Evolutionary conservation across 2,797 vertebrate genomes (phyloP).

Genomic region (Monodelphis domestica): DNA sequence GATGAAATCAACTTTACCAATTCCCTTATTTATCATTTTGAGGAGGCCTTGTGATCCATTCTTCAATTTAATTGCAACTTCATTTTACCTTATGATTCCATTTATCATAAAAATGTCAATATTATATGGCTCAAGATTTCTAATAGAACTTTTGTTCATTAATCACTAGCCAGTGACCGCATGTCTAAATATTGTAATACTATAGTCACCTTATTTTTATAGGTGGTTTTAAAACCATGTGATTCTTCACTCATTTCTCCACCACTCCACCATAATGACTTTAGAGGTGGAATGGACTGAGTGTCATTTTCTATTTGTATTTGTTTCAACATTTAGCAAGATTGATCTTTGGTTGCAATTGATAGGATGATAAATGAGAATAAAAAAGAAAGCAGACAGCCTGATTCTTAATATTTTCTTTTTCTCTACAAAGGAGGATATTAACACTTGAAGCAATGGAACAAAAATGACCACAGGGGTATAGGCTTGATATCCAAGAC

Average conservation of each 20-base stretch:
- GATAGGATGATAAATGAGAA: not conserved
- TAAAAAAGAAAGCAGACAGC: not conserved
- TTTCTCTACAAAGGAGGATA: not conserved
- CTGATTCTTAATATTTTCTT: not conserved
- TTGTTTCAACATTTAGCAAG: not conserved
- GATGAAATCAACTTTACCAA: not conserved
- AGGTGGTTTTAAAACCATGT: not conserved
- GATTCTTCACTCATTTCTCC: not conserved
- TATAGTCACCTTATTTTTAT: not conserved
- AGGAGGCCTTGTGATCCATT: not conserved
- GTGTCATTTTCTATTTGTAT: not conserved
- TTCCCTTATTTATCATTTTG: not conserved
- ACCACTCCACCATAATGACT: not conserved
- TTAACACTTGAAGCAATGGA: not conserved
- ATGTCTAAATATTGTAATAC: not conserved
- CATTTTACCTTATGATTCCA: not conserved
- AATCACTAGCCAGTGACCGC: not conserved
- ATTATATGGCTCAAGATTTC: not conserved
- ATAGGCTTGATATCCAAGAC: no score
- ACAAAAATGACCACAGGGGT: not conserved
- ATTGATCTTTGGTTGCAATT: not conserved
- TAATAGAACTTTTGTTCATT: not conserved
- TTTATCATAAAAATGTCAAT: not conserved
- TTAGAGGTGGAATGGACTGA: not conserved
- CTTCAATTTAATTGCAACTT: not conserved